Conservation (phyloP, 2,888 invertebrate genomes). For the Clunio marinus region DNA sequence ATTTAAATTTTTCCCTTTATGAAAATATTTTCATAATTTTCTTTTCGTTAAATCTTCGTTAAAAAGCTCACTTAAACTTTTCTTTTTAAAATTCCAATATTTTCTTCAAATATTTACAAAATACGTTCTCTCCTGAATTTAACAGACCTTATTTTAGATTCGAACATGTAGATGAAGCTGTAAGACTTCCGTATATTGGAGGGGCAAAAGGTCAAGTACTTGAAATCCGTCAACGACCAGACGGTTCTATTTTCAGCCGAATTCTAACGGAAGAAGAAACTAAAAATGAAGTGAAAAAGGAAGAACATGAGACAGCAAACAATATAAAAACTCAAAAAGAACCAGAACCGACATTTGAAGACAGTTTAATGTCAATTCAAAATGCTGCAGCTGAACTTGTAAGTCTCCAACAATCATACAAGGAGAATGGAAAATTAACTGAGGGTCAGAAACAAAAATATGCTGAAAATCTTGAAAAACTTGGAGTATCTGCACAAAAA, state of each 20-base stretch:
- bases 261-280: constrained; percentile 48
- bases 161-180: constrained; percentile 40
- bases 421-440: constrained; percentile 56
- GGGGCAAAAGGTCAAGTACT: constrained; percentile 67
- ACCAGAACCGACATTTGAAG: constrained; percentile 48
- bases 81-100: no score
- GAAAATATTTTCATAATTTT: no score
- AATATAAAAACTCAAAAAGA: constrained; percentile 40
- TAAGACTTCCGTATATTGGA: constrained; percentile 64
- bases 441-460: constrained; percentile 57
- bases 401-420: constrained; percentile 59
- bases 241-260: constrained; percentile 55
- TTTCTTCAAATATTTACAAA: no score
- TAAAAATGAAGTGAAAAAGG: constrained; percentile 49
- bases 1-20: no score
- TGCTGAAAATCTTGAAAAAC: constrained; percentile 55
- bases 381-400: constrained; percentile 57
- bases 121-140: background rate
- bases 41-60: no score
- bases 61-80: no score
- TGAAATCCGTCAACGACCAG: constrained; percentile 56
- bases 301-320: constrained; percentile 41
- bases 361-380: constrained; percentile 58
- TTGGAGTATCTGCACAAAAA: constrained; percentile 58
- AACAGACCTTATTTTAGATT: constrained; percentile 34